Conservation (phyloP, 2,888 invertebrate species). For the Pterobdella sp. region DNA sequence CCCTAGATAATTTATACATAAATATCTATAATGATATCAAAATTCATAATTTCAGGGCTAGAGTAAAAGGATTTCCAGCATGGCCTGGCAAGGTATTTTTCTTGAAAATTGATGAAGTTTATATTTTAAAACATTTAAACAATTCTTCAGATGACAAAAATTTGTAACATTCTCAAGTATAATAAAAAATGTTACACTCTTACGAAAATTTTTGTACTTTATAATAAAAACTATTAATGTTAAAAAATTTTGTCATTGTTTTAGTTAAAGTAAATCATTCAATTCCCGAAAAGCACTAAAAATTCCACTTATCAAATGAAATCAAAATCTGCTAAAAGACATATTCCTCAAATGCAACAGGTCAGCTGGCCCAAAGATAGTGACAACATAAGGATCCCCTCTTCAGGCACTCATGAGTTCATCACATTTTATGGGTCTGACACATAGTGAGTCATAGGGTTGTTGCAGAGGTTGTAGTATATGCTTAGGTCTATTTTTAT, state of each 20-base stretch:
- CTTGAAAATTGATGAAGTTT: too few relatives aligned
- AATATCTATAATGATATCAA: not conserved
- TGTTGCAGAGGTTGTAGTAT: not conserved
- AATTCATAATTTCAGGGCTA: conserved; percentile 20
- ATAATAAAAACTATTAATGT: not conserved
- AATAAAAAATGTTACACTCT: not conserved
- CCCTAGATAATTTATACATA: not conserved
- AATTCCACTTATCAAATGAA: not conserved
- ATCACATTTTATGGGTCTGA: conserved; percentile 26
- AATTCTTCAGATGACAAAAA: too few relatives aligned
- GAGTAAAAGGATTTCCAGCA: conserved; percentile 28
- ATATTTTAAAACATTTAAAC: too few relatives aligned
- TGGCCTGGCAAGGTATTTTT: conserved; percentile 28
- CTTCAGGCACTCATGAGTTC: conserved; percentile 26
- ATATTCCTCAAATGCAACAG: conserved; percentile 2
- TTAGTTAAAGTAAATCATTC: too few relatives aligned
- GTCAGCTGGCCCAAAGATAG: conserved; percentile 19
- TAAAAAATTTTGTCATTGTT: too few relatives aligned
- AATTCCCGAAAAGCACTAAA: not conserved
- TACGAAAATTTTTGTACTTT: not conserved
- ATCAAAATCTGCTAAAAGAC: not conserved
- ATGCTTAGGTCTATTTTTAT: too few relatives aligned
- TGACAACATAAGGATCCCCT: conserved; percentile 25
- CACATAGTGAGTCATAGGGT: conserved; percentile 18
- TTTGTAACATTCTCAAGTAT: not conserved